phyloP scores from a whole-genome alignment of 2,113 vertebrate genomes.

The Sebastes schlegelii region DNA sequence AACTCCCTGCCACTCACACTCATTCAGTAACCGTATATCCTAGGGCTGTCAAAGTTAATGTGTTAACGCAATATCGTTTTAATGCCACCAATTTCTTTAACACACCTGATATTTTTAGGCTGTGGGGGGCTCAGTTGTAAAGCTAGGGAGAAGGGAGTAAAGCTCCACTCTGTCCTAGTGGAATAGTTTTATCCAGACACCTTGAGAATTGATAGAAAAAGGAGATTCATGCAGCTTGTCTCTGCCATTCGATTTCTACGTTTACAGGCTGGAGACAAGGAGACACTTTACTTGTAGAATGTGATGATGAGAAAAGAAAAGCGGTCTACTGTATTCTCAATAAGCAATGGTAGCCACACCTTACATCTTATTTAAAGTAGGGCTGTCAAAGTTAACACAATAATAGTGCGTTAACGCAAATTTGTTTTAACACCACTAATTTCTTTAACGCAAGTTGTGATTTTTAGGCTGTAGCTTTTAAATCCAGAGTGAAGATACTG shows the following conservation, averaged over 20 bases:
- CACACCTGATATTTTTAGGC: too few species aligned
- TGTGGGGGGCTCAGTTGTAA: too few species aligned
- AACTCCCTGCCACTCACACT: background rate
- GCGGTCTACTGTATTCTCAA: background rate
- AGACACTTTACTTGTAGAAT: background rate
- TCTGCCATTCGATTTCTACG: background rate
- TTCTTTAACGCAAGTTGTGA: too few species aligned
- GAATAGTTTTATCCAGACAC: conserved; percentile 13
- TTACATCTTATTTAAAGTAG: background rate
- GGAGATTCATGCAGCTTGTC: background rate
- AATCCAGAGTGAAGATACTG: too few species aligned
- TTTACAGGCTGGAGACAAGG: background rate
- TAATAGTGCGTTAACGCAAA: too few species aligned
- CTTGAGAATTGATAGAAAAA: background rate
- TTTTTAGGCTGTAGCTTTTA: too few species aligned
- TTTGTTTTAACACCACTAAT: too few species aligned
- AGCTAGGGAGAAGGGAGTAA: background rate
- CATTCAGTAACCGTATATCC: background rate
- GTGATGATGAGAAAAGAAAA: background rate
- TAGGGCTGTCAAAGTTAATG: too few species aligned
- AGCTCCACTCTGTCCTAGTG: background rate
- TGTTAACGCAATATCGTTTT: too few species aligned
- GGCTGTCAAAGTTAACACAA: too few species aligned
- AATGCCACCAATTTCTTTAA: too few species aligned
- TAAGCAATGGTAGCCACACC: background rate